These are phyloP conservation scores for Cladorhizidae sp. DNA, from an alignment of 37 sponge, comb jelly and placozoan genomes.

Conservation along the genomic window DNA sequence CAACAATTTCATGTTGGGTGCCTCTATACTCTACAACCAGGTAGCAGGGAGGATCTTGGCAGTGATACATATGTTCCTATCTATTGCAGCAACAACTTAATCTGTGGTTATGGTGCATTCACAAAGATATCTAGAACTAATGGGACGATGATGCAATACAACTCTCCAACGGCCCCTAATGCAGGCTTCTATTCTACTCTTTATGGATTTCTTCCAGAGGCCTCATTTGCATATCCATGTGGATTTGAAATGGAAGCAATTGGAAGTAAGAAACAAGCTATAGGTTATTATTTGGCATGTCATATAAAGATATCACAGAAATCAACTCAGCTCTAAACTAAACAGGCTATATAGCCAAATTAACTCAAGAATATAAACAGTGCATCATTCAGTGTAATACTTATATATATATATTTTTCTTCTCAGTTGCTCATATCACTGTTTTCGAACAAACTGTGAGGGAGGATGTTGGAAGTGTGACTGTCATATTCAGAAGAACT, in stretches of 20 bases:
- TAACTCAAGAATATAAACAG: not conserved
- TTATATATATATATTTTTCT: not conserved
- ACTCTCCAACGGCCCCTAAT: not conserved
- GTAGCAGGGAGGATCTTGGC: not conserved
- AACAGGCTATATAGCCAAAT: too few species aligned
- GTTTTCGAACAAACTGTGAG: not conserved
- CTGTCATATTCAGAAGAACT: not conserved
- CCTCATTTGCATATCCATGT: slow-evolving; percentile 23
- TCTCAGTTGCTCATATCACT: slow-evolving; percentile 4
- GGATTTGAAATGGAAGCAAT: slow-evolving; percentile 53
- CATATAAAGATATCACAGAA: too few species aligned
- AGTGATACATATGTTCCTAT: slow-evolving; percentile 13
- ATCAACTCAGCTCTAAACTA: too few species aligned
- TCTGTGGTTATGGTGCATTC: slow-evolving; percentile 37
- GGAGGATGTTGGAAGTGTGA: slow-evolving; percentile 28
- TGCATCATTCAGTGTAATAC: not conserved
- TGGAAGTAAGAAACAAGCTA: slow-evolving; percentile 4
- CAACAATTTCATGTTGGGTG: not conserved
- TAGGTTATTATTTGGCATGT: too few species aligned
- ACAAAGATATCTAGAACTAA: not conserved
- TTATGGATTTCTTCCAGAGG: slow-evolving; percentile 31
- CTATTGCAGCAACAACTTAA: not conserved
- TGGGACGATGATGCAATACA: not conserved
- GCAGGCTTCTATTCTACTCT: slow-evolving; percentile 11
- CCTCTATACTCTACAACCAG: not conserved